Conservation (phyloP, 2,113 vertebrate species). For the Ageneiosus marmoratus region DNA sequence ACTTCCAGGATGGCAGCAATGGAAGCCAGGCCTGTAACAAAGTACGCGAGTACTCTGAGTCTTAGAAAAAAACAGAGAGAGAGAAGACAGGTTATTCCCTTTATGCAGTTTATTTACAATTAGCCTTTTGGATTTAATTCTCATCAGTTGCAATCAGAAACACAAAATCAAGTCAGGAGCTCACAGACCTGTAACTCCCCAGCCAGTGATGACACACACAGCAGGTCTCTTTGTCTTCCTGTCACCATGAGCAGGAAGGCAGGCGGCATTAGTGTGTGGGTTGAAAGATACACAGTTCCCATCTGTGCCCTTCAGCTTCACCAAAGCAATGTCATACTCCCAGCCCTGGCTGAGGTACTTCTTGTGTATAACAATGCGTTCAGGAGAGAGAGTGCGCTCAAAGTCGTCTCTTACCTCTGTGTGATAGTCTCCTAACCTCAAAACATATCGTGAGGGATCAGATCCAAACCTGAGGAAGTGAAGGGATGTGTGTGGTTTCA, state of each 20-base stretch:
- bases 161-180: conserved; percentile 53
- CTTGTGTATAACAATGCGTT: conserved; percentile 77
- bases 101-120: not conserved
- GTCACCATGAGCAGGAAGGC: conserved; percentile 69
- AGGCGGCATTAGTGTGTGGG: conserved; percentile 77
- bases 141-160: not conserved
- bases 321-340: conserved; percentile 84
- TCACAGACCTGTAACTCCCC: conserved; percentile 83
- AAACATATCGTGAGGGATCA: conserved; percentile 76
- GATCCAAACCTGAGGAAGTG: conserved; percentile 75
- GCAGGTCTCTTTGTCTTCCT: conserved; percentile 63
- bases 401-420: conserved; percentile 82
- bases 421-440: conserved; percentile 84
- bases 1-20: conserved; percentile 77
- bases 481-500: not conserved
- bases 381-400: conserved; percentile 78
- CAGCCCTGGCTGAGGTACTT: conserved; percentile 81
- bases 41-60: conserved; percentile 80
- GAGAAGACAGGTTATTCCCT: conserved; percentile 33
- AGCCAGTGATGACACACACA: conserved; percentile 83
- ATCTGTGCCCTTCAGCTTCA: conserved; percentile 77
- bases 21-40: conserved; percentile 82
- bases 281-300: conserved; percentile 81
- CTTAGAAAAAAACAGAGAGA: conserved; percentile 52
- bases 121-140: not conserved